Percentiles rank a stretch among this genome's conserved stretches.
phyloP scores from a whole-genome alignment of 2,113 vertebrate genomes.

The Macaca fascicularis region DNA sequence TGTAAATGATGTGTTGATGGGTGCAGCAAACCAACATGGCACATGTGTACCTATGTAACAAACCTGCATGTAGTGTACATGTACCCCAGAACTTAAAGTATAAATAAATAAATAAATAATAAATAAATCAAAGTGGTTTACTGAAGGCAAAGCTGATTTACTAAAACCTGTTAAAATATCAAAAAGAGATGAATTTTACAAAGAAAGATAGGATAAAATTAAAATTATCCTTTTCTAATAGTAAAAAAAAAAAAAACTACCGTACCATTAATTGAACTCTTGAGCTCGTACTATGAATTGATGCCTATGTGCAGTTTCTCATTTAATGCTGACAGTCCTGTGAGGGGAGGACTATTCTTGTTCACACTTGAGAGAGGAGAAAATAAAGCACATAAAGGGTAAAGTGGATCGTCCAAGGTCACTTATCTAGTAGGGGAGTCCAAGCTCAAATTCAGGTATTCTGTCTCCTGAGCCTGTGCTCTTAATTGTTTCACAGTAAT shows the following conservation, averaged over 20 bases:
- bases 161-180: not conserved
- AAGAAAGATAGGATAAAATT: not conserved
- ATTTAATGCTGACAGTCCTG: not conserved
- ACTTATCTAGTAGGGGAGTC: not conserved
- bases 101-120: no score
- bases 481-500: not conserved
- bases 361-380: not conserved
- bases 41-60: no score
- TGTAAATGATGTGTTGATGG: no score
- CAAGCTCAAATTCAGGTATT: not conserved
- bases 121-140: not conserved
- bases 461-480: not conserved
- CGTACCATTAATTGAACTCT: not conserved
- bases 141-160: not conserved
- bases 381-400: slow-evolving; percentile 2
- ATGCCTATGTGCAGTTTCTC: not conserved
- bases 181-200: not conserved
- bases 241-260: not conserved
- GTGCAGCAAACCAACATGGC: no score
- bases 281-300: not conserved
- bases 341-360: not conserved
- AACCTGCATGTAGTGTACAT: no score
- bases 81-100: no score
- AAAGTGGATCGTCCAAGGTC: not conserved
- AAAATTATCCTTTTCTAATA: slow-evolving; percentile 2